A percentile compares a stretch with the other conserved stretches of the same genome.
Evolutionary conservation across 2,113 vertebrate species (phyloP).

Genomic region (Vidua macroura): DNA sequence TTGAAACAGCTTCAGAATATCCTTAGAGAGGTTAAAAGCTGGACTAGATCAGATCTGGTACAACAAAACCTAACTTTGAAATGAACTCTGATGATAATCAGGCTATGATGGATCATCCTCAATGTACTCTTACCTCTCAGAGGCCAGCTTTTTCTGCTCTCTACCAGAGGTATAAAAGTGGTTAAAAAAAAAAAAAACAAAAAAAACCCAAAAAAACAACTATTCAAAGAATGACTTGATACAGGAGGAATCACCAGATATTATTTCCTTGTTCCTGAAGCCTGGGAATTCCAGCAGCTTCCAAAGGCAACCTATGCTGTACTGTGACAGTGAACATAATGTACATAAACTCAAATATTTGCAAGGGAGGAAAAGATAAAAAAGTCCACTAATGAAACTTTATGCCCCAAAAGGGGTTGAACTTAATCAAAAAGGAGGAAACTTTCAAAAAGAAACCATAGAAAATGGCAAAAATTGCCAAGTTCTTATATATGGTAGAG

Average conservation of each 20-base stretch:
- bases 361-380: background rate
- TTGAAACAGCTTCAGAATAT: background rate
- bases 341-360: background rate
- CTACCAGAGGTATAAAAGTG: background rate
- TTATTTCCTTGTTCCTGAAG: background rate
- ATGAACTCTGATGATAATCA: background rate
- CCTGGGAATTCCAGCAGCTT: background rate
- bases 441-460: background rate
- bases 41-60: background rate
- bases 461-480: background rate
- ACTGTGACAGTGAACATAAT: background rate
- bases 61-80: background rate
- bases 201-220: too few species aligned
- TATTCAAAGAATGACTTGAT: background rate
- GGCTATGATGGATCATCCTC: background rate
- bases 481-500: background rate
- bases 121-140: background rate
- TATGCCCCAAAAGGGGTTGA: background rate
- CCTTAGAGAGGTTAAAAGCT: too few species aligned
- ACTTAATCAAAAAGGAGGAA: background rate
- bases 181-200: background rate
- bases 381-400: background rate
- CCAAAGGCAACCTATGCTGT: background rate
- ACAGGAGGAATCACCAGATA: background rate
- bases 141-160: background rate